Evolutionary conservation across 2,888 invertebrate genomes (phyloP).

Genomic region (Ditula angustiorana): DNA sequence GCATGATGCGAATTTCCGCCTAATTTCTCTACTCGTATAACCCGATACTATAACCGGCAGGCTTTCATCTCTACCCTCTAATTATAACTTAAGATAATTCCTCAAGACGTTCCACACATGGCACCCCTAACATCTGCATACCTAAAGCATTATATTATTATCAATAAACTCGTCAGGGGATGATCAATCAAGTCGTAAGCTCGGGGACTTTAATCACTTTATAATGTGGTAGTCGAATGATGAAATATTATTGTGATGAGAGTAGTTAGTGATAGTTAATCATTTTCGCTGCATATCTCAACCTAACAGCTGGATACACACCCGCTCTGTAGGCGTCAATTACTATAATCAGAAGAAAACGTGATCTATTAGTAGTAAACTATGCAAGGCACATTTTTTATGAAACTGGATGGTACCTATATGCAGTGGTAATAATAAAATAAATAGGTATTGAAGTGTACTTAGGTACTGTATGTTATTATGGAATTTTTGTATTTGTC

Average conservation of each 20-base stretch:
- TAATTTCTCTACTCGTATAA: conserved; percentile 43
- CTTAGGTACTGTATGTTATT: too few species aligned
- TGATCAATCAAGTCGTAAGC: conserved; percentile 52
- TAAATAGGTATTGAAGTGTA: too few species aligned
- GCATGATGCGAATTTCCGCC: conserved; percentile 20
- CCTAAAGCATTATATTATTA: conserved; percentile 27
- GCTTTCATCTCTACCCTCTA: conserved; percentile 44
- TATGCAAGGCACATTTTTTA: too few species aligned
- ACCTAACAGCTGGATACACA: conserved; percentile 17
- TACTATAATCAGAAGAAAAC: too few species aligned
- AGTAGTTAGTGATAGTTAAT: conserved; percentile 22
- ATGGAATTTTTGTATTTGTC: too few species aligned
- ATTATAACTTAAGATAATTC: conserved; percentile 50
- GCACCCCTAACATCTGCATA: conserved; percentile 32
- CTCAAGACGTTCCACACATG: conserved; percentile 41
- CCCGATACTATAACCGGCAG: conserved; percentile 43
- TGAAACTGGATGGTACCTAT: too few species aligned
- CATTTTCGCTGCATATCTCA: conserved; percentile 20
- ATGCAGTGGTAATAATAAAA: too few species aligned
- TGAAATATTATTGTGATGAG: conserved; percentile 23
- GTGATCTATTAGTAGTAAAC: too few species aligned
- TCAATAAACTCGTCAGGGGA: conserved; percentile 45
- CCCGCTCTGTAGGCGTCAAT: too few species aligned
- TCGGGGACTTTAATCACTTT: conserved; percentile 54
- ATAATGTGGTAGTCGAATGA: conserved; percentile 39